Evolutionary conservation across 2,797 vertebrate genomes (phyloP).

Genomic region (Sciurus carolinensis): DNA sequence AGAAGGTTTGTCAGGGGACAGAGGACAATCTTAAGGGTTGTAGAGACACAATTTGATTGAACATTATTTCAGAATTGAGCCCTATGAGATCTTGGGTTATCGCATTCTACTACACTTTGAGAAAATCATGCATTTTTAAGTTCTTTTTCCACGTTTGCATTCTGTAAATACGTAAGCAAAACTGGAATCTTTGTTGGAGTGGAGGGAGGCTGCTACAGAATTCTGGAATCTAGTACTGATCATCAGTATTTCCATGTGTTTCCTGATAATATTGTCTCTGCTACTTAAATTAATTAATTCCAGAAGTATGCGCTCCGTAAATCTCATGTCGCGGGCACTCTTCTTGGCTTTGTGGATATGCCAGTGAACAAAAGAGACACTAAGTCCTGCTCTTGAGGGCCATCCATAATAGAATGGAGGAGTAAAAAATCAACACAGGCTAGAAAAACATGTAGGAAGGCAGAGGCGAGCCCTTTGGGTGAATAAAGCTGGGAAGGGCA

Average conservation of each 20-base stretch:
- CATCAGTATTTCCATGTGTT: conserved; percentile 51
- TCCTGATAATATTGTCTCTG: conserved; percentile 61
- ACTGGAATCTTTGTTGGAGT: neutral
- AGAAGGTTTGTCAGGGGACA: neutral
- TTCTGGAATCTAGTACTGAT: neutral
- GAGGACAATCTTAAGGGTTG: neutral
- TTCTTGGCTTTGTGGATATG: conserved; percentile 36
- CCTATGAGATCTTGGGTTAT: neutral
- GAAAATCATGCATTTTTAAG: neutral
- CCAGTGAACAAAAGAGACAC: conserved; percentile 8
- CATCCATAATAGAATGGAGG: neutral
- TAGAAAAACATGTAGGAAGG: neutral
- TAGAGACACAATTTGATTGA: neutral
- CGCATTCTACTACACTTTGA: neutral
- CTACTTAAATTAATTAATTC: conserved; percentile 38
- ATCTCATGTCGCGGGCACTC: neutral
- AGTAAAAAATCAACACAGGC: neutral
- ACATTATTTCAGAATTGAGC: conserved; percentile 42
- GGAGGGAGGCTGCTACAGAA: neutral
- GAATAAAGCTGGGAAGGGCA: neutral
- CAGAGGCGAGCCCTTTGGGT: neutral
- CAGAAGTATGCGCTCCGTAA: neutral
- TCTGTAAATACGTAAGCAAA: neutral
- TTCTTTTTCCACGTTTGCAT: conserved; percentile 42
- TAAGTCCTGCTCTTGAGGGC: conserved; percentile 33